These are phyloP conservation scores for Zapus hudsonius DNA, from an alignment of 2,113 vertebrate genomes.

Conservation along the genomic window DNA sequence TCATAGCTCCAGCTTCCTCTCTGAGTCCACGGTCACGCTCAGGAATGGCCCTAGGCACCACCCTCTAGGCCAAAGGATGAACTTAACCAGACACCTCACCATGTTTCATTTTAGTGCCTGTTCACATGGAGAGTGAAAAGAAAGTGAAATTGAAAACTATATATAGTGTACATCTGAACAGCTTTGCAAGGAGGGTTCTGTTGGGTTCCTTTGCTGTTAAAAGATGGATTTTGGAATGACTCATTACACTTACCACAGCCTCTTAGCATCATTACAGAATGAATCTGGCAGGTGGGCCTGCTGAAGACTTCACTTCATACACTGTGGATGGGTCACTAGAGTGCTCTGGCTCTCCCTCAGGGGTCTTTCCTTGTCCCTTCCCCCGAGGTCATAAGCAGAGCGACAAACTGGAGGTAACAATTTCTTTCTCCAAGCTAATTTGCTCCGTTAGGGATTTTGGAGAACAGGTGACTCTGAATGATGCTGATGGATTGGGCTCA, in stretches of 20 bases:
- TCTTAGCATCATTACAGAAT: slow-evolving; percentile 72
- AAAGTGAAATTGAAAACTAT: slow-evolving; percentile 18
- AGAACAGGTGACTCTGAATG: background rate
- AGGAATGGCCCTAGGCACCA: background rate
- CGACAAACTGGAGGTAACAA: no score
- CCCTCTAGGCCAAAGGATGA: background rate
- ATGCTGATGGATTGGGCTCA: background rate
- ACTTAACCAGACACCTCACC: slow-evolving; percentile 61
- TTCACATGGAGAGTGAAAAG: slow-evolving; percentile 67
- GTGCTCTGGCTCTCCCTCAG: background rate
- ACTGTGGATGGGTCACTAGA: background rate
- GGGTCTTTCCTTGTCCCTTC: background rate
- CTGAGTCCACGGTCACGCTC: background rate
- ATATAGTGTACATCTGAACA: slow-evolving; percentile 66
- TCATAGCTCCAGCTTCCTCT: background rate
- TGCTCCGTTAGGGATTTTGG: background rate
- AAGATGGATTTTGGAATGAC: slow-evolving; percentile 74
- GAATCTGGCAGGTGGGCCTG: slow-evolving; percentile 60
- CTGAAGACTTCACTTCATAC: background rate
- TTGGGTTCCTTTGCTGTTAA: slow-evolving; percentile 17
- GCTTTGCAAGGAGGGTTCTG: slow-evolving; percentile 66
- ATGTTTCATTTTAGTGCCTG: slow-evolving; percentile 59
- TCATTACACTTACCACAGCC: slow-evolving; percentile 77
- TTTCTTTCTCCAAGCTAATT: background rate
- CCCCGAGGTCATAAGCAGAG: background rate